Evolutionary conservation across 2,888 invertebrate species (phyloP), one percentile per base, ranked within the genome.

Genomic region (Hydroisotoma schaefferi): DNA sequence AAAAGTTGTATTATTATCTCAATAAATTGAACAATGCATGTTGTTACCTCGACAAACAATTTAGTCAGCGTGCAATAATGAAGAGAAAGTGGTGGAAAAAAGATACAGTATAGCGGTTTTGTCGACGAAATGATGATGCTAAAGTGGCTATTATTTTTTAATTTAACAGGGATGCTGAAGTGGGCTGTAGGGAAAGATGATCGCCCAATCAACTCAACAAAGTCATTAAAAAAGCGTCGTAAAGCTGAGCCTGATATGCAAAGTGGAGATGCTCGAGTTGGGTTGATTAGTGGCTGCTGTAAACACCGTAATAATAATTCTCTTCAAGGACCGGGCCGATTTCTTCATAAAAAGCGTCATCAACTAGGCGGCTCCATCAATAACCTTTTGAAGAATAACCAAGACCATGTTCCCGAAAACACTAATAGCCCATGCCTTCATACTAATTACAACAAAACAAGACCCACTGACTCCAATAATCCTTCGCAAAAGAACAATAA

Each of bases 131-230:
- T 40, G 40, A 40, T 40, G n/a, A 10, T 15, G 20, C 40, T 40
- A 20, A 40, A 40, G n/a, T 33, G 15, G 33, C 5, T 40, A 40
- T 10, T 40, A 33, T 18, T 40, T 40, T 15, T 40, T 18, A 40
- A 43, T 18, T 46, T 59, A 61, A 25, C 29, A 71, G 70, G 67
- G 57, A 71, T 71, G 70, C 59, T 71, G 61, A 71, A 71, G 68
- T 71, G 70, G 70, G 66, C 68, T 33, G 67, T 69, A 60, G 68
- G 66, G 51, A 71, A 71, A 60, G 70, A 71, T 52, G 68, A 71
- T 59, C 68, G 65, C 57, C 64, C 65, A 52, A 58, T 58, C 53
- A 57, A 63, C 20, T 49, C 59, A 51, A 57, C 56, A 43, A 61
- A 59, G 56, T 61, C 59, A 55, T 56, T 55, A 44, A 54, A 47